Percentiles rank a stretch among this genome's conserved stretches.
These are phyloP conservation scores for Entosphenus tridentatus DNA, from an alignment of 2,113 vertebrate species.

Conservation along the genomic window DNA sequence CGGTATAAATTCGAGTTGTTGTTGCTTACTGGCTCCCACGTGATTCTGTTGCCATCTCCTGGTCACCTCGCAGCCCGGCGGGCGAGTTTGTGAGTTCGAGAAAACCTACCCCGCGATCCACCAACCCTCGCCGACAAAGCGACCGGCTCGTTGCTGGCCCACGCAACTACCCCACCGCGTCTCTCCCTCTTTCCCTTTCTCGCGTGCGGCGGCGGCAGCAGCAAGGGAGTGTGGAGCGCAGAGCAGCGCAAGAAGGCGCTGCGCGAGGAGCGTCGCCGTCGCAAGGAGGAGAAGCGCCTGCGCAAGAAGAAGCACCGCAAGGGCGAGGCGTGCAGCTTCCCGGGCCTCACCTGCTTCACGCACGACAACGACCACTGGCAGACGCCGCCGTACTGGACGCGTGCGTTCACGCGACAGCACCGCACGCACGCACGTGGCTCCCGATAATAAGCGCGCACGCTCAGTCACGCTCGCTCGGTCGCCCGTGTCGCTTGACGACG, in stretches of 20 bases:
- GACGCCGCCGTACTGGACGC: slow-evolving; percentile 72
- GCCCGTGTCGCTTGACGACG: too few relatives aligned
- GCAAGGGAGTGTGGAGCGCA: slow-evolving; percentile 27
- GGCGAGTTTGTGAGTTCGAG: too few relatives aligned
- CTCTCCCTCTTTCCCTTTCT: not conserved
- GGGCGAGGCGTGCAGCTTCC: slow-evolving; percentile 90
- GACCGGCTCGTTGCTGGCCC: too few relatives aligned
- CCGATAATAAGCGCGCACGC: too few relatives aligned
- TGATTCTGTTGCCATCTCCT: too few relatives aligned
- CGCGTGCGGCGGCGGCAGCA: slow-evolving; percentile 11
- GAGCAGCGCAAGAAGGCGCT: slow-evolving; percentile 53
- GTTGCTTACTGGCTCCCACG: too few relatives aligned
- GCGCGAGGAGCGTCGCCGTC: slow-evolving; percentile 56
- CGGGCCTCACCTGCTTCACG: slow-evolving; percentile 89
- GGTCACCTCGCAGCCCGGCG: too few relatives aligned
- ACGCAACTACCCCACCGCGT: too few relatives aligned
- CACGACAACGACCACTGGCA: slow-evolving; percentile 98
- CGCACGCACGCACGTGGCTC: not conserved
- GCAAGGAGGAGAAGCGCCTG: slow-evolving; percentile 75
- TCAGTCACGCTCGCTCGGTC: too few relatives aligned
- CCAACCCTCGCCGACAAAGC: too few relatives aligned
- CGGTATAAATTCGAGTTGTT: too few relatives aligned
- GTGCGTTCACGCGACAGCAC: slow-evolving; percentile 23
- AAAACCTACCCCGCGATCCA: too few relatives aligned
- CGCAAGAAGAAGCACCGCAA: slow-evolving; percentile 76